Conservation (phyloP, 2,113 vertebrate genomes). For the Sturnira hondurensis region DNA sequence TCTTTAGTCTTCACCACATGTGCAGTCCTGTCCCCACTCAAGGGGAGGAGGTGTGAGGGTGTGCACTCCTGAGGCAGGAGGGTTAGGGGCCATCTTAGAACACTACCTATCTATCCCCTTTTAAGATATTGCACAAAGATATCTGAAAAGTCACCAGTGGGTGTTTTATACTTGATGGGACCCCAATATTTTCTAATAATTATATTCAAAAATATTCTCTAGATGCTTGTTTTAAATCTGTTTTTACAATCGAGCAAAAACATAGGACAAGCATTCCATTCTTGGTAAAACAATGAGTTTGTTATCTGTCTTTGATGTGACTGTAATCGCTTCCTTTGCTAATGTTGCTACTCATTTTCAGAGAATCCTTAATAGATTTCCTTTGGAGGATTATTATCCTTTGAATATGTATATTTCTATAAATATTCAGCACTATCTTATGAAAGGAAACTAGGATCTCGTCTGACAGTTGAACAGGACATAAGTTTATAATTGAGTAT, state of each 20-base stretch:
- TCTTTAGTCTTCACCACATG: neutral
- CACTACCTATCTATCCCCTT: neutral
- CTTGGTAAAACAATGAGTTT: slow-evolving; percentile 29
- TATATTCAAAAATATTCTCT: neutral
- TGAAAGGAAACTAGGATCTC: slow-evolving; percentile 28
- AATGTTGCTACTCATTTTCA: slow-evolving; percentile 48
- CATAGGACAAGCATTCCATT: neutral
- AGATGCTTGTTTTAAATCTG: slow-evolving; percentile 28
- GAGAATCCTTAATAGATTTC: slow-evolving; percentile 50
- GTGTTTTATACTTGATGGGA: neutral
- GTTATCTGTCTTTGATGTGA: slow-evolving; percentile 50
- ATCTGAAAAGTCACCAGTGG: neutral
- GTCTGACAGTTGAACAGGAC: slow-evolving; percentile 27
- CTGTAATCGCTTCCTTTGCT: slow-evolving; percentile 56
- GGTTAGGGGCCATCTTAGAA: neutral
- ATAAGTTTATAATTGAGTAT: slow-evolving; percentile 53
- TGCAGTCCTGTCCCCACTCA: neutral
- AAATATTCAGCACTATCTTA: slow-evolving; percentile 48
- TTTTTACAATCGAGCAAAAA: slow-evolving; percentile 40
- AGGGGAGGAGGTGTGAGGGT: neutral
- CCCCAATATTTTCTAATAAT: neutral
- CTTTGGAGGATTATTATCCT: slow-evolving; percentile 50
- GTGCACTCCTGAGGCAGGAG: neutral
- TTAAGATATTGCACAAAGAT: neutral
- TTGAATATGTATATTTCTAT: slow-evolving; percentile 58